Evolutionary conservation across 2,888 invertebrate species (phyloP).

Genomic region (Sarcophaga carnaria): DNA sequence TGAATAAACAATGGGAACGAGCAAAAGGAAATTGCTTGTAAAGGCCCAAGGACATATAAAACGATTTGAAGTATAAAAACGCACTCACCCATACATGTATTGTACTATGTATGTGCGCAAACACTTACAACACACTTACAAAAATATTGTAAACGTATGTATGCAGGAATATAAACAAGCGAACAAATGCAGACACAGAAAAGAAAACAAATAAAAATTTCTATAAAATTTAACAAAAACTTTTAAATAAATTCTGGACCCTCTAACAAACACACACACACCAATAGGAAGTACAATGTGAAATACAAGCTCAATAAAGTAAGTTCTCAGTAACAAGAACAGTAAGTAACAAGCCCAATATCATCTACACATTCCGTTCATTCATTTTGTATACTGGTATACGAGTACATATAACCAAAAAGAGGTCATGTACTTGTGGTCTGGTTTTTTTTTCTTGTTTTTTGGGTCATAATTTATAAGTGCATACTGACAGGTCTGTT

Average conservation of each 20-base stretch:
- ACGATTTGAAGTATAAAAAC: constrained; percentile 16
- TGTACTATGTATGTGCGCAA: not conserved
- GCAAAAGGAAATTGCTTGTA: constrained; percentile 46
- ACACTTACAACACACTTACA: constrained; percentile 15
- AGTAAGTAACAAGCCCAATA: not conserved
- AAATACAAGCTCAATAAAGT: not conserved
- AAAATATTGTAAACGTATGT: not conserved
- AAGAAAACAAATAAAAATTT: constrained; percentile 6
- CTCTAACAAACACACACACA: not conserved
- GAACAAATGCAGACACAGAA: not conserved
- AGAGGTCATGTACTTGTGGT: not conserved
- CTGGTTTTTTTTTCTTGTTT: no score
- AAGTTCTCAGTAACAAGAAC: not conserved
- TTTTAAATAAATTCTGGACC: not conserved
- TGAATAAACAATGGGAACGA: constrained; percentile 36
- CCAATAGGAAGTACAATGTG: not conserved
- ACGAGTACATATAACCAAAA: not conserved
- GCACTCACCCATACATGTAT: not conserved
- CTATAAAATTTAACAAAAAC: not conserved
- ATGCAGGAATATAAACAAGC: not conserved
- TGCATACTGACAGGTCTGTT: no score
- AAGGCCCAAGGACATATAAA: constrained; percentile 46
- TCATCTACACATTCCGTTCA: not conserved
- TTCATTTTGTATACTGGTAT: no score
- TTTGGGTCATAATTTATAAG: no score